These are phyloP conservation scores for Silurus asotus DNA, from an alignment of 2,113 vertebrate species.

Conservation along the genomic window DNA sequence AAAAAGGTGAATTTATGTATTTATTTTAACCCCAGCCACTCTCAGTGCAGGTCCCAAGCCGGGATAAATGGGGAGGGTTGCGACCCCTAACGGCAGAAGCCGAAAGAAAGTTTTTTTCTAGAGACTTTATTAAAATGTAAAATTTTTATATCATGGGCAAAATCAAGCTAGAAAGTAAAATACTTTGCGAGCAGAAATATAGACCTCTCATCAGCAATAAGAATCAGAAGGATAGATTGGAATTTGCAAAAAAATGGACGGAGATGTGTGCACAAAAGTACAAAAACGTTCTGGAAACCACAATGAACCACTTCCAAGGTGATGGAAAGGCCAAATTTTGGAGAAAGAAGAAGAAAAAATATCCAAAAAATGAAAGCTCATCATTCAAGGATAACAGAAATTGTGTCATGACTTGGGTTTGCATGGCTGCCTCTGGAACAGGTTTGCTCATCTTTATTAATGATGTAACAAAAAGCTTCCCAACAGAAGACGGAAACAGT, in stretches of 20 bases:
- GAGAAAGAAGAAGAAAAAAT: not conserved
- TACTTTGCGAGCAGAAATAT: not conserved
- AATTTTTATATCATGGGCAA: too few relatives aligned
- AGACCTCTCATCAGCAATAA: not conserved
- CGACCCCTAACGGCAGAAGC: too few relatives aligned
- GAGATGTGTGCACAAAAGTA: too few relatives aligned
- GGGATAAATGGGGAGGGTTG: too few relatives aligned
- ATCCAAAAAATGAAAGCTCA: not conserved
- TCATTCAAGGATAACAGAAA: not conserved
- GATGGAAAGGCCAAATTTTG: not conserved
- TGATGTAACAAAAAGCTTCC: not conserved
- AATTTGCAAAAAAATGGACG: too few relatives aligned
- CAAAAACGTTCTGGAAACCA: too few relatives aligned
- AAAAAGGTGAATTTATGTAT: too few relatives aligned
- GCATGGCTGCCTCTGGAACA: not conserved
- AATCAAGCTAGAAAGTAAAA: not conserved
- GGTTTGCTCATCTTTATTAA: not conserved
- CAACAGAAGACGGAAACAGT: not conserved
- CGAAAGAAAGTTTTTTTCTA: too few relatives aligned
- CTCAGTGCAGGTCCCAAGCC: too few relatives aligned
- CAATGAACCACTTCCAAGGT: not conserved
- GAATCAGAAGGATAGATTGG: too few relatives aligned
- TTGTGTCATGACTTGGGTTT: not conserved
- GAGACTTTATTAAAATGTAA: too few relatives aligned
- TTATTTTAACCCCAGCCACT: too few relatives aligned